Base-by-base conservation (phyloP, 2,888 invertebrate species). In the Sphaerolaimus hirsutus region DNA sequence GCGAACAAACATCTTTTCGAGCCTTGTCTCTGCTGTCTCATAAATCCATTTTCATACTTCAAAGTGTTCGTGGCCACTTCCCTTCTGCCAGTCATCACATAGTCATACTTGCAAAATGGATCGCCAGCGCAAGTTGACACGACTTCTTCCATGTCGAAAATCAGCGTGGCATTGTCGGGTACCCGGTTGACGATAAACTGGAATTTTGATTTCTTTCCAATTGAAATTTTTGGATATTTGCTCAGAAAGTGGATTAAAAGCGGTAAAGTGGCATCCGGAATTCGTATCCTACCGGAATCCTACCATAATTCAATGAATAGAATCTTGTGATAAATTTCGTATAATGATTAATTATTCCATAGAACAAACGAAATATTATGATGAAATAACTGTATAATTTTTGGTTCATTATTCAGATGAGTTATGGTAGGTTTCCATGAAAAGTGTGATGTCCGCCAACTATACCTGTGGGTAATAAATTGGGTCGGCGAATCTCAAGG, bases 31-130 rank as follows among this genome's bases (percentile, higher is more conserved):
- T 53, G 52, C 32, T 51, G 32, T 5, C 50, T 40, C 12, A 50
- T 24, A 46, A 53, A 54, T 46, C 45, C 41, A 19, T 49, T 48
- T 21, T 49, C 43, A 14, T 27, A 12, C 10, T 41, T 29, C 19
- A 49, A 37, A 10, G 50, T 50, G 41, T 44, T 36, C 21, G 49
- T 21, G 26, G 45, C 49, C n/a, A 52, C 26, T 40, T 56, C 55
- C 37, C 54, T 47, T 23, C 55, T 46, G 32, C 55, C 55, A 17
- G 55, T 55, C 50, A 55, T 48, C 17, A 55, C 47, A 45, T 51
- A 56, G 45, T 56, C 56, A 45, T 55, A 56, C 45, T 53, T 51
- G 43, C 56, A 56, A 25, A 52, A 48, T n/a, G 52, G 48, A 25
- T 48, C 49, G 21, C 51, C 52, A 44, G 52, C 53, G 38, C 55